These are phyloP conservation scores for Chionodraco myersi DNA, from an alignment of 2,113 vertebrate genomes.

Conservation along the genomic window DNA sequence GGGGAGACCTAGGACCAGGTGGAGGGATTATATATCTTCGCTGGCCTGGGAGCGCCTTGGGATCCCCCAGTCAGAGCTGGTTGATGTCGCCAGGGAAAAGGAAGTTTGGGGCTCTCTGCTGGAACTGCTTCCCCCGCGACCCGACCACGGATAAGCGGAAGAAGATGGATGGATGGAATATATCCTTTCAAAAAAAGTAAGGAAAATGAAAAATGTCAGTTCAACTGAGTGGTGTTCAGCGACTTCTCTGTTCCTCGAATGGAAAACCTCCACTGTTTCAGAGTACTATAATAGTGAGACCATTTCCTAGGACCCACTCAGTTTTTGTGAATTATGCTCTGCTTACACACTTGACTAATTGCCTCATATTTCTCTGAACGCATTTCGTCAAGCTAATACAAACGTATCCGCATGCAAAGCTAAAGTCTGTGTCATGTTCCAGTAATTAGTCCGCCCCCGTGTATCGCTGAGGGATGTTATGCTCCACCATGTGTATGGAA, in stretches of 20 bases:
- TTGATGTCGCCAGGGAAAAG: no score
- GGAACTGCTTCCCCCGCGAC: no score
- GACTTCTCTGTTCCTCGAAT: background rate
- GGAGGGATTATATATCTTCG: no score
- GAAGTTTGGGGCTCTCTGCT: no score
- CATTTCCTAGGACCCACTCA: slow-evolving; percentile 16
- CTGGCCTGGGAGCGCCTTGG: no score
- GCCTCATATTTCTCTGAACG: slow-evolving; percentile 41
- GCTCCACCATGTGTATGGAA: slow-evolving; percentile 49
- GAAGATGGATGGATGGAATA: no score
- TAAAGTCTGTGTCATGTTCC: slow-evolving; percentile 26
- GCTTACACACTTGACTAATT: slow-evolving; percentile 40
- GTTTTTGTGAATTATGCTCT: slow-evolving; percentile 35
- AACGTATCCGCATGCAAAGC: slow-evolving; percentile 34
- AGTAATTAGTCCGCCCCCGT: slow-evolving; percentile 16
- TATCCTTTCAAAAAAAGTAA: no score
- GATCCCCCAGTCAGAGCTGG: no score
- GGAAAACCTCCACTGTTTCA: background rate
- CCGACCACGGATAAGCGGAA: no score
- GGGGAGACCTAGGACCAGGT: no score
- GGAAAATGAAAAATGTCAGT: no score
- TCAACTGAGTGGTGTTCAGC: background rate
- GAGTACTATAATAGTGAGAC: slow-evolving; percentile 25
- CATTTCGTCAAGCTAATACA: slow-evolving; percentile 27
- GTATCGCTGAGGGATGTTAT: slow-evolving; percentile 46